These are phyloP conservation scores for Bemisia tabaci DNA, from an alignment of 1,140 invertebrate genomes.

Conservation along the genomic window DNA sequence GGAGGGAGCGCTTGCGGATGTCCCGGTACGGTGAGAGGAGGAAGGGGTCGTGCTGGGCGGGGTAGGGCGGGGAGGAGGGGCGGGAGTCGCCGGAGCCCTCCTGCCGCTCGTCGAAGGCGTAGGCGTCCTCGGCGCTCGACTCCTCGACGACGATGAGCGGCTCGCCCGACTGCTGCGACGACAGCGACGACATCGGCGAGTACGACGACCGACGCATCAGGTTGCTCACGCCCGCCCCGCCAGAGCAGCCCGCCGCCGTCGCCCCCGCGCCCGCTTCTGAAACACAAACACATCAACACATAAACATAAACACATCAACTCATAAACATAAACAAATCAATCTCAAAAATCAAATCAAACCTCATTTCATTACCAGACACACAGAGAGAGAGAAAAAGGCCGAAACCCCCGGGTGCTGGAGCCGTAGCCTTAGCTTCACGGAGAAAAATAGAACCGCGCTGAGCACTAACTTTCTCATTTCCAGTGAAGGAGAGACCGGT, in stretches of 20 bases:
- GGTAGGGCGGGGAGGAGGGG: conserved; percentile 37
- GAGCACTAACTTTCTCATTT: too few relatives aligned
- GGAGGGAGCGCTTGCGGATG: conserved; percentile 61
- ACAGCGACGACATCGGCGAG: conserved; percentile 5
- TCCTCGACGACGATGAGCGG: conserved; percentile 8
- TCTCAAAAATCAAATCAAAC: too few relatives aligned
- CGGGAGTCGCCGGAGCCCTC: conserved; percentile 30
- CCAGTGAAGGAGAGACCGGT: too few relatives aligned
- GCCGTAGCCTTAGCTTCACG: too few relatives aligned
- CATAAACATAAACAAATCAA: too few relatives aligned
- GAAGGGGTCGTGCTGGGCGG: conserved; percentile 47
- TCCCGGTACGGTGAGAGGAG: conserved; percentile 62
- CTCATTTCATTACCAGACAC: too few relatives aligned
- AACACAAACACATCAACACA: conserved; percentile 1
- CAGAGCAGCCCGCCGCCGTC: neutral
- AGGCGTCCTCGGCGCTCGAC: conserved; percentile 2
- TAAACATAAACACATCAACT: too few relatives aligned
- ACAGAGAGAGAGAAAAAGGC: too few relatives aligned
- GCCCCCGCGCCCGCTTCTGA: conserved; percentile 1
- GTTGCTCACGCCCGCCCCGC: neutral
- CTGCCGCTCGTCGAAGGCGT: conserved; percentile 43
- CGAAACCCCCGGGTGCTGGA: too few relatives aligned
- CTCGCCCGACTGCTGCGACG: conserved; percentile 7
- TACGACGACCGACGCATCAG: conserved; percentile 3
- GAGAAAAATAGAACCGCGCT: too few relatives aligned